Evolutionary conservation across 2,797 vertebrate species (phyloP).

Genomic region (Kryptopterus vitreolus): DNA sequence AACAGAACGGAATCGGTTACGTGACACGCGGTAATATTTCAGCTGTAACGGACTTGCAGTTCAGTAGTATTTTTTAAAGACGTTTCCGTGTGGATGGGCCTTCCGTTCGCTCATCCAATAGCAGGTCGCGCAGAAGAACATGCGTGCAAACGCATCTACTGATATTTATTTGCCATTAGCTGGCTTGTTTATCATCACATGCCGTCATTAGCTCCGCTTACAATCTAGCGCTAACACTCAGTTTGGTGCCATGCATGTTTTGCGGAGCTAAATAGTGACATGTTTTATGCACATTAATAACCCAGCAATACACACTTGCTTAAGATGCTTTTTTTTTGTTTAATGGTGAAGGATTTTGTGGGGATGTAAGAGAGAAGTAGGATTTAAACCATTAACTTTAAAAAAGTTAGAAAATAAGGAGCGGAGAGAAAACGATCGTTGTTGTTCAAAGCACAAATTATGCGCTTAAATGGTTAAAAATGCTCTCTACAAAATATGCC

Average conservation of each 20-base stretch:
- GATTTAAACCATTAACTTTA: no score
- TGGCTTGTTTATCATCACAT: no score
- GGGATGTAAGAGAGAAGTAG: no score
- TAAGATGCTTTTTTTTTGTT: not conserved
- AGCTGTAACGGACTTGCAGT: not conserved
- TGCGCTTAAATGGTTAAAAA: not conserved
- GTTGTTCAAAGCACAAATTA: not conserved
- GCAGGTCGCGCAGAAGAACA: not conserved
- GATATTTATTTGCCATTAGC: not conserved
- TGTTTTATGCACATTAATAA: not conserved
- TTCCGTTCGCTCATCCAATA: not conserved
- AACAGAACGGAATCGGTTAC: constrained; percentile 9
- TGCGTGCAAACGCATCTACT: not conserved
- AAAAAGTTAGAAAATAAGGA: no score
- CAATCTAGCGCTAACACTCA: not conserved
- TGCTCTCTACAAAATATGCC: not conserved
- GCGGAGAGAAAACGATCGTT: not conserved
- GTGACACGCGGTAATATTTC: not conserved
- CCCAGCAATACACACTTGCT: not conserved
- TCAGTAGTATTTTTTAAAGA: not conserved
- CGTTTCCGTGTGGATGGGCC: not conserved
- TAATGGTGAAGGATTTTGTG: no score
- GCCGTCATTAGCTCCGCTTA: not conserved
- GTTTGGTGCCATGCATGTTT: not conserved
- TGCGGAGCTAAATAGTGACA: not conserved